phyloP scores from a whole-genome alignment of 30 jellyfish, hydroid and myxozoan genomes.

The Turritopsis rubra region DNA sequence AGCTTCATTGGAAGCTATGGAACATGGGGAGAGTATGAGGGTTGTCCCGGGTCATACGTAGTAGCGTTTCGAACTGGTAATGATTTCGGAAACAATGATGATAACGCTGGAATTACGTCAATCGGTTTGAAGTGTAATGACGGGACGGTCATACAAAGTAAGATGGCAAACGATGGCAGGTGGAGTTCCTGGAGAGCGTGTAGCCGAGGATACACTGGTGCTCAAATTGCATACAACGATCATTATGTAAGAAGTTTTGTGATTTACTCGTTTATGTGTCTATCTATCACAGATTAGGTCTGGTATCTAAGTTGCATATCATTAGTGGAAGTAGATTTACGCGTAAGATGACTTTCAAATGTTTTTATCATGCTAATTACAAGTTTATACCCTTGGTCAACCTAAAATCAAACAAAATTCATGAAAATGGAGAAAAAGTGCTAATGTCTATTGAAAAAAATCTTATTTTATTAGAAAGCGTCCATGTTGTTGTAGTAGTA shows the following conservation, averaged over 20 bases:
- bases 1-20: no score
- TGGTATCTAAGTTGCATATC: neutral
- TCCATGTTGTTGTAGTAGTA: no score
- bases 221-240: neutral
- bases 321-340: no score
- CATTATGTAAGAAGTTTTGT: neutral
- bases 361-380: no score
- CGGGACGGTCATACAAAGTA: neutral
- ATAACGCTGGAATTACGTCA: neutral
- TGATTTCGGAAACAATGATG: neutral
- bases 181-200: neutral
- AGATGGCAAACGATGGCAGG: neutral
- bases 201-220: neutral
- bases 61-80: neutral
- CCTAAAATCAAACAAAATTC: no score
- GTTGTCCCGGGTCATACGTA: neutral
- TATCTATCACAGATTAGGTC: neutral
- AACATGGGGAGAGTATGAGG: neutral
- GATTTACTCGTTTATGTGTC: no score
- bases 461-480: no score
- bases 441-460: no score
- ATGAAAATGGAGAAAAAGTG: no score
- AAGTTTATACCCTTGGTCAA: no score
- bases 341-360: no score
- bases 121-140: neutral